phyloP scores from a whole-genome alignment of 2,888 invertebrate species.

The Patella ulyssiponensis region DNA sequence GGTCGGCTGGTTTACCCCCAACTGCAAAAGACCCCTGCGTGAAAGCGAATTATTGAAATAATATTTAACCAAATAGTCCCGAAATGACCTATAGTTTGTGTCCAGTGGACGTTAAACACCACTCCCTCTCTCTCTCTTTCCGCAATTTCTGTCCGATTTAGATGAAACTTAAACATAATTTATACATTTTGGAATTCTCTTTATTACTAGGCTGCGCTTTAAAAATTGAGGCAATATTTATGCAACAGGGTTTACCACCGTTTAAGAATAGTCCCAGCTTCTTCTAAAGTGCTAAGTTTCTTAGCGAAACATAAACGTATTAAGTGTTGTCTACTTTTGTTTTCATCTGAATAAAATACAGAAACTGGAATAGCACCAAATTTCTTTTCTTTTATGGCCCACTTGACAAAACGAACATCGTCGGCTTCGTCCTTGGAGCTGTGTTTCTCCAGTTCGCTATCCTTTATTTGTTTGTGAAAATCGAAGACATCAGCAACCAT shows the following conservation, averaged over 20 bases:
- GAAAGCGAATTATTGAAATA: no score
- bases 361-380: slow-evolving; percentile 93
- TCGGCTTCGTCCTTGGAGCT: slow-evolving; percentile 58
- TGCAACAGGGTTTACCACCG: slow-evolving; percentile 48
- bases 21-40: no score
- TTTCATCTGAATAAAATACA: slow-evolving; percentile 87
- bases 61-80: no score
- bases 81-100: no score
- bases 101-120: no score
- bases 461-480: slow-evolving; percentile 26
- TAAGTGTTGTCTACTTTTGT: slow-evolving; percentile 86
- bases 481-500: slow-evolving; percentile 91
- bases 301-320: slow-evolving; percentile 95
- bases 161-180: not conserved
- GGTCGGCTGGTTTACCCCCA: no score
- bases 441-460: slow-evolving; percentile 74
- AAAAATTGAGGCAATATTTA: not conserved
- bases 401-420: slow-evolving; percentile 94
- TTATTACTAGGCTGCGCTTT: not conserved
- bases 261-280: slow-evolving; percentile 66
- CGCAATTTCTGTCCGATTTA: no score
- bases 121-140: no score
- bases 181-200: not conserved
- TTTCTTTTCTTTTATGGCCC: slow-evolving; percentile 92
- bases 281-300: slow-evolving; percentile 71